These are phyloP conservation scores for Phalacrocorax brasilianus DNA, from an alignment of 2,113 vertebrate species.

Conservation along the genomic window DNA sequence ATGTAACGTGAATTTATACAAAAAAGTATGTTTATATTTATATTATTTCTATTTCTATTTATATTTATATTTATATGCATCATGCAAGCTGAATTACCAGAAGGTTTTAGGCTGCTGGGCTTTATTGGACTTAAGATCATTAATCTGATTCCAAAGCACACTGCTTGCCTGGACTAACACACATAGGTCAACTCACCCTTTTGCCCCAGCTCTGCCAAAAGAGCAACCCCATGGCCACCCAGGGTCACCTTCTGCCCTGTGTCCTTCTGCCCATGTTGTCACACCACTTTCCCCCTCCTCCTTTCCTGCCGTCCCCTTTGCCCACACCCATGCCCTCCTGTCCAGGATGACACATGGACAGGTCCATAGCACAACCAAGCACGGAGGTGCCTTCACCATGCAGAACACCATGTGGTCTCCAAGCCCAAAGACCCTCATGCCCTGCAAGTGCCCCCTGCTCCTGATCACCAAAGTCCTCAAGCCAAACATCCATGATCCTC, in stretches of 20 bases:
- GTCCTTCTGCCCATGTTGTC: not conserved
- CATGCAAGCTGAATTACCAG: not conserved
- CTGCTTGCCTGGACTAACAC: not conserved
- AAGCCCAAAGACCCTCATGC: not conserved
- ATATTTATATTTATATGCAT: not conserved
- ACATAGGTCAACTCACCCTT: rapidly evolving
- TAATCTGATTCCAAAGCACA: not conserved
- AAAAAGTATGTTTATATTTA: not conserved
- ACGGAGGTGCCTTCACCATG: not conserved
- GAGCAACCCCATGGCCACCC: not conserved
- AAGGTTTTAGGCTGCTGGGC: not conserved
- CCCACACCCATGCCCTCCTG: not conserved
- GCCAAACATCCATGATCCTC: not conserved
- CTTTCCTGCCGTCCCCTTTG: not conserved
- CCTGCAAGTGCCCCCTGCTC: not conserved
- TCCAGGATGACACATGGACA: not conserved
- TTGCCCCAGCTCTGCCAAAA: not conserved
- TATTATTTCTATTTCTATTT: not conserved
- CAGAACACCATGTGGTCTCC: not conserved
- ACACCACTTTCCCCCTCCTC: not conserved
- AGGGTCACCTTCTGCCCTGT: not conserved
- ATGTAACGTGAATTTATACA: not conserved
- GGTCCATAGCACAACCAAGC: not conserved
- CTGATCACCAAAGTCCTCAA: not conserved
- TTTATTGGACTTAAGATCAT: not conserved